Conservation (phyloP, 2,797 vertebrate genomes). For the Trachops cirrhosus region DNA sequence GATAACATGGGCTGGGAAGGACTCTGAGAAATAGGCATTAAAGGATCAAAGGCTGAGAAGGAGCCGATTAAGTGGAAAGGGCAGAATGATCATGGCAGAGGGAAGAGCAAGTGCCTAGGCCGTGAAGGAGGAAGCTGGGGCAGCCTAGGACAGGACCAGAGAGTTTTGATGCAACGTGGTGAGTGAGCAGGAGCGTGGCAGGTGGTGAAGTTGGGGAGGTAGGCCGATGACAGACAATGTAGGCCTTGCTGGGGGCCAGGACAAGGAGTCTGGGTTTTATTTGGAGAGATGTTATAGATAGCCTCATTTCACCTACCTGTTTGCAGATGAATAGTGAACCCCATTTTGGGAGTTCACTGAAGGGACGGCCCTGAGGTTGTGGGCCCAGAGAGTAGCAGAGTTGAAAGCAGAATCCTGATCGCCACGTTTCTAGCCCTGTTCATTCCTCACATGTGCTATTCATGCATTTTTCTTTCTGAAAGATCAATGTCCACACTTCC, state of each 20-base stretch:
- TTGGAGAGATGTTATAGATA: not conserved
- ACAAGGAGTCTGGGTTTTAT: not conserved
- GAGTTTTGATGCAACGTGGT: not conserved
- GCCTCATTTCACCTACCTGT: not conserved
- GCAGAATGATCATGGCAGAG: not conserved
- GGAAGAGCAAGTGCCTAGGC: not conserved
- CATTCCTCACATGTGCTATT: not conserved
- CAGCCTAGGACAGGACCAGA: not conserved
- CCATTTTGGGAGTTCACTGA: not conserved
- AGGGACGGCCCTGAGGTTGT: not conserved
- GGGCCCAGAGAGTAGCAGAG: not conserved
- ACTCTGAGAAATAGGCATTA: not conserved
- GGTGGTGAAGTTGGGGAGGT: not conserved
- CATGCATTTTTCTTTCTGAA: not conserved
- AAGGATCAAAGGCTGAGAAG: not conserved
- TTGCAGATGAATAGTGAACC: not conserved
- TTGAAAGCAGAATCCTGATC: not conserved
- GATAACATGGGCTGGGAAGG: not conserved
- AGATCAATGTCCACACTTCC: not conserved
- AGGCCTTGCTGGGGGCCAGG: not conserved
- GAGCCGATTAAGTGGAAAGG: not conserved
- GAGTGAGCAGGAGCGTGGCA: not conserved
- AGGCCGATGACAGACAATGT: not conserved
- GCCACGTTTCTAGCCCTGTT: constrained; percentile 2
- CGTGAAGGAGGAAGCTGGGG: not conserved